Percentiles rank a stretch among this genome's conserved stretches.
phyloP scores from a whole-genome alignment of 1,140 invertebrate species.

The Homalodisca vitripennis region DNA sequence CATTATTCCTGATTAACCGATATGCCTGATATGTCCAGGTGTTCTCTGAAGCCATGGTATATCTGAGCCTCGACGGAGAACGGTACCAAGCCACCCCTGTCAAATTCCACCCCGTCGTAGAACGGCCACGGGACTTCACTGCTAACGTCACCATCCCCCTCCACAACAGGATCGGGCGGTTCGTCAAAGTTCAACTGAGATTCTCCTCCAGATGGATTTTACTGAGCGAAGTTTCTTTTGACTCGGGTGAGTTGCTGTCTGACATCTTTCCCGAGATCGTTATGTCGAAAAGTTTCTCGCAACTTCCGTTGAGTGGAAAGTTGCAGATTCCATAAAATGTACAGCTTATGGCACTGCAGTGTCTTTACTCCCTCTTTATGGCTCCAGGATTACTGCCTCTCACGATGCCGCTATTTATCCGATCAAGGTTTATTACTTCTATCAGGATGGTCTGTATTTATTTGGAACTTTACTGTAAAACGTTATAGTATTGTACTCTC shows the following conservation, averaged over 20 bases:
- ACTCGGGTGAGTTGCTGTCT: constrained; percentile 61
- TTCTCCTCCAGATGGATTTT: constrained; percentile 86
- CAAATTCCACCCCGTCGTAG: constrained; percentile 46
- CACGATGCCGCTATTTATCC: too few relatives aligned
- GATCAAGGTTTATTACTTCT: too few relatives aligned
- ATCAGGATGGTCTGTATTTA: too few relatives aligned
- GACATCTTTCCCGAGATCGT: not conserved
- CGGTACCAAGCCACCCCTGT: constrained; percentile 62
- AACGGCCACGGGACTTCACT: constrained; percentile 47
- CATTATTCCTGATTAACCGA: too few relatives aligned
- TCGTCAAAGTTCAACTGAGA: constrained; percentile 72
- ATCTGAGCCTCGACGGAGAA: constrained; percentile 76
- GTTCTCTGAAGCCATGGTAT: constrained; percentile 67
- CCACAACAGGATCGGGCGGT: constrained; percentile 70
- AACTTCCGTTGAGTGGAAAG: constrained; percentile 13
- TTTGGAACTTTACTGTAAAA: too few relatives aligned
- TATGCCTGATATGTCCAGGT: too few relatives aligned
- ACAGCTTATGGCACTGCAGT: constrained; percentile 1
- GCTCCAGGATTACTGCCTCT: too few relatives aligned
- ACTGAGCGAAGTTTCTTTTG: constrained; percentile 81
- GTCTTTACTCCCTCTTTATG: constrained; percentile 4
- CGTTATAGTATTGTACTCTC: too few relatives aligned
- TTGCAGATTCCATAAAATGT: constrained; percentile 7
- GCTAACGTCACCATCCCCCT: constrained; percentile 68
- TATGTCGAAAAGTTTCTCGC: constrained; percentile 11